These are phyloP conservation scores for Rhinogobio ventralis DNA, from an alignment of 2,797 vertebrate species.

Conservation along the genomic window DNA sequence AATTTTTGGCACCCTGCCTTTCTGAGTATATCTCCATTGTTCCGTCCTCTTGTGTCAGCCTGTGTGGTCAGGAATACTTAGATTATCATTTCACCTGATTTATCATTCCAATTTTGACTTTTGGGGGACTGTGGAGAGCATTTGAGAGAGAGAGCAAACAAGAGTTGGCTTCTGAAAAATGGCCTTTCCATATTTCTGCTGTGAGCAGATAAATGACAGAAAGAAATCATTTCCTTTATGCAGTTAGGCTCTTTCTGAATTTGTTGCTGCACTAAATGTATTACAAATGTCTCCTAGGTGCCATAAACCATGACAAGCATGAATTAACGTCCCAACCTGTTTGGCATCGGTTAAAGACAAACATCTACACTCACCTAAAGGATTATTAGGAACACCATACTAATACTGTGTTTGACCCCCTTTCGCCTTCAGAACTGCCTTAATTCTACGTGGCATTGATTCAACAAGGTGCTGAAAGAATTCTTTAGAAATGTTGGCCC, in stretches of 20 bases:
- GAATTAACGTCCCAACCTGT: conserved; percentile 10
- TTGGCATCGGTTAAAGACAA: conserved; percentile 17
- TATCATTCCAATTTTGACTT: conserved; percentile 59
- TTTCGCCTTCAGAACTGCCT: too few species aligned
- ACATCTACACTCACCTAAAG: too few species aligned
- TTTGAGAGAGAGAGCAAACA: conserved; percentile 35
- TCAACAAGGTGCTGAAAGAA: too few species aligned
- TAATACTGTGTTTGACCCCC: too few species aligned
- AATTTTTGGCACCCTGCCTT: conserved; percentile 3
- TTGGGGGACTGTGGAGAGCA: conserved; percentile 6
- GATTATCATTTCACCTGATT: conserved; percentile 59
- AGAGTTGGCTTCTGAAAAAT: conserved; percentile 38
- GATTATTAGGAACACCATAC: too few species aligned
- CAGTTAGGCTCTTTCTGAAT: conserved; percentile 31
- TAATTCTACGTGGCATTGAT: too few species aligned
- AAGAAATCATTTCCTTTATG: conserved; percentile 33
- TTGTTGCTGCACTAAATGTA: conserved; percentile 6
- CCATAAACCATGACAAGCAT: conserved; percentile 20
- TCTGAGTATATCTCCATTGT: conserved; percentile 48
- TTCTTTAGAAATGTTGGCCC: too few species aligned
- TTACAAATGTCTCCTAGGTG: conserved; percentile 19
- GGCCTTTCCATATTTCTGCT: conserved; percentile 29
- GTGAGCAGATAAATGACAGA: conserved; percentile 33
- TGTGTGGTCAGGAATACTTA: conserved; percentile 47
- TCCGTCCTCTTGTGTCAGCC: conserved; percentile 1